Percentiles rank a stretch among this genome's conserved stretches.
Conservation (phyloP, 2,113 vertebrate genomes). For the Rhinichthys klamathensis region DNA sequence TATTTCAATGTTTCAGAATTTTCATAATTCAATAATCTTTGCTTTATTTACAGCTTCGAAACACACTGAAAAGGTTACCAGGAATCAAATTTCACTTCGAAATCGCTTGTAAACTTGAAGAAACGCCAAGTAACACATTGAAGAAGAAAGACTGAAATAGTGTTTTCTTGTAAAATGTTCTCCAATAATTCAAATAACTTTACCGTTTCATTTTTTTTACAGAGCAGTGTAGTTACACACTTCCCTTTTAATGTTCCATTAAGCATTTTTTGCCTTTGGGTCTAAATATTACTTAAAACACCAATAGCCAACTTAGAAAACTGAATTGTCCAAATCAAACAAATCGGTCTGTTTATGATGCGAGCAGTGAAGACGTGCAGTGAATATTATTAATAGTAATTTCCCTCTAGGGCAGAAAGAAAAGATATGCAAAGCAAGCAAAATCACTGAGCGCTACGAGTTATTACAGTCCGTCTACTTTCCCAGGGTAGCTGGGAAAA, state of each 20-base stretch:
- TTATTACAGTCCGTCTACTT: neutral
- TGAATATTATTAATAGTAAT: neutral
- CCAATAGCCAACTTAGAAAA: neutral
- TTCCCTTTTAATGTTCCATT: no score
- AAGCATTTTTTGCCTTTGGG: neutral
- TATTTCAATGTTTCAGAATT: neutral
- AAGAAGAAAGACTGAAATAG: neutral
- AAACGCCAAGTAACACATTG: neutral
- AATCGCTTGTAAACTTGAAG: neutral
- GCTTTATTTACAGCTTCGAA: neutral
- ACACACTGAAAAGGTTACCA: neutral
- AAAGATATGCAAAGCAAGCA: constrained; percentile 1
- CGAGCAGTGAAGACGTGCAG: neutral
- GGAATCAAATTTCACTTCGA: neutral
- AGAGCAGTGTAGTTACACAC: neutral
- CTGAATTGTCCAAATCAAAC: no score
- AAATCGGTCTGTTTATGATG: no score
- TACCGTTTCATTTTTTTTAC: neutral
- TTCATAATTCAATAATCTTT: neutral
- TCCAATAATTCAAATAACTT: neutral
- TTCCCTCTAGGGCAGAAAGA: constrained; percentile 4
- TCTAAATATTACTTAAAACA: neutral
- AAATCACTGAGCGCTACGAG: neutral
- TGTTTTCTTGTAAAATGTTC: neutral
- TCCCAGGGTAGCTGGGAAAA: constrained; percentile 20